A percentile compares a stretch with the other conserved stretches of the same genome.
Conservation (phyloP, 1,140 invertebrate genomes). For the Mizuhopecten yessoensis region DNA sequence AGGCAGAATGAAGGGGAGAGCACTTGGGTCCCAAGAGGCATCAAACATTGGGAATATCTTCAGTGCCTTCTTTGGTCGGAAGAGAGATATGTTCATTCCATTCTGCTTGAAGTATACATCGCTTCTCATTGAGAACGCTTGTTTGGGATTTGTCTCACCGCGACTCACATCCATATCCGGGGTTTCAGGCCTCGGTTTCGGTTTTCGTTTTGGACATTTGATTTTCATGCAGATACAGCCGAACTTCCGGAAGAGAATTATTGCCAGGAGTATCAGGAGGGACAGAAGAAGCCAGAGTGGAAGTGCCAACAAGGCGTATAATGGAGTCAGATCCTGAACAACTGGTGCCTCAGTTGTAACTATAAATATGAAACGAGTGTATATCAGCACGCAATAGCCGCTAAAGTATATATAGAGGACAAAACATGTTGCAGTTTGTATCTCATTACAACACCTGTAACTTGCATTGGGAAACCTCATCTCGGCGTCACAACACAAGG, state of each 20-base stretch:
- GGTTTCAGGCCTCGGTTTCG: constrained; percentile 20
- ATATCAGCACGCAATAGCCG: no score
- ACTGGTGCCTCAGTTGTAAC: not conserved
- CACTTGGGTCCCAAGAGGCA: constrained; percentile 2
- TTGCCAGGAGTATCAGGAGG: not conserved
- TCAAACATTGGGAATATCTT: constrained; percentile 50
- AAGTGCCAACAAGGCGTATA: not conserved
- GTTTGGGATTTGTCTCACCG: constrained; percentile 5
- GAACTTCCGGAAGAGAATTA: not conserved
- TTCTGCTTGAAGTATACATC: not conserved
- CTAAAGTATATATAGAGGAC: no score
- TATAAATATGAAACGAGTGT: not conserved
- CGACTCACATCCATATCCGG: constrained; percentile 36
- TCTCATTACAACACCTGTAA: no score
- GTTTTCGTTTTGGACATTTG: constrained; percentile 17
- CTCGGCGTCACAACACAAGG: no score
- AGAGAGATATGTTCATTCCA: constrained; percentile 35
- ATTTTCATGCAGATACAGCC: constrained; percentile 30
- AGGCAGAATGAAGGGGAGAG: constrained; percentile 36
- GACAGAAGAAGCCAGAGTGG: not conserved
- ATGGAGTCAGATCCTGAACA: not conserved
- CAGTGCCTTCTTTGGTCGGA: constrained; percentile 49
- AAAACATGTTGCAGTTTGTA: no score
- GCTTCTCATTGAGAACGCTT: not conserved
- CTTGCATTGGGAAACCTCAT: no score